These are phyloP conservation scores for Phyllotreta striolata DNA, from an alignment of 2,888 invertebrate genomes.

Conservation along the genomic window DNA sequence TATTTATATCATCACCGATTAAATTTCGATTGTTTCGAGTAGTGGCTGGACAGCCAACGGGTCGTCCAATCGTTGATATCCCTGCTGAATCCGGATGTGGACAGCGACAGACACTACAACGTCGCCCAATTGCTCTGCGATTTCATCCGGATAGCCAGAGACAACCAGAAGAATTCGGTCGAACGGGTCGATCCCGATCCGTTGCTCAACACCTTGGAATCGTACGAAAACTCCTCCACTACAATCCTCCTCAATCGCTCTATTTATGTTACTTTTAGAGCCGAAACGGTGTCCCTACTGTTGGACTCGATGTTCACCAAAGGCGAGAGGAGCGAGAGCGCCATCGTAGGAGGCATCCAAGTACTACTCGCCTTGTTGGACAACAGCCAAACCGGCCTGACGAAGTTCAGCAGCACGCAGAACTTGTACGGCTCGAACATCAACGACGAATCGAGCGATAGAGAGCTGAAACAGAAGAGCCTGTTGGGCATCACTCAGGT, in stretches of 20 bases:
- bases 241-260: not conserved
- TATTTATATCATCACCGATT: no score
- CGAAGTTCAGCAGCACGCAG: slow-evolving; percentile 49
- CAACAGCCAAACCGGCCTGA: slow-evolving; percentile 59
- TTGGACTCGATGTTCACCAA: slow-evolving; percentile 80
- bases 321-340: slow-evolving; percentile 71
- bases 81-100: slow-evolving; percentile 70
- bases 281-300: slow-evolving; percentile 68
- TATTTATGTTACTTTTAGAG: slow-evolving; percentile 50
- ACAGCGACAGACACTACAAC: slow-evolving; percentile 83
- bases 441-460: slow-evolving; percentile 62
- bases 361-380: slow-evolving; percentile 79
- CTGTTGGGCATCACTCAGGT: slow-evolving; percentile 70
- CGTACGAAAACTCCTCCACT: slow-evolving; percentile 65
- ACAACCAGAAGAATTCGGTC: slow-evolving; percentile 65
- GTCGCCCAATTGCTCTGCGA: slow-evolving; percentile 89
- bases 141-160: slow-evolving; percentile 75
- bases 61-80: slow-evolving; percentile 82
- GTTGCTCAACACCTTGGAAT: slow-evolving; percentile 76
- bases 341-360: slow-evolving; percentile 81
- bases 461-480: slow-evolving; percentile 68
- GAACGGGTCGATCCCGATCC: slow-evolving; percentile 75
- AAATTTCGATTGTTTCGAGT: slow-evolving; percentile 46
- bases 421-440: slow-evolving; percentile 55
- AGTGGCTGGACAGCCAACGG: slow-evolving; percentile 92